These are phyloP conservation scores for Idaea aversata DNA, from an alignment of 2,888 invertebrate genomes.

Conservation along the genomic window DNA sequence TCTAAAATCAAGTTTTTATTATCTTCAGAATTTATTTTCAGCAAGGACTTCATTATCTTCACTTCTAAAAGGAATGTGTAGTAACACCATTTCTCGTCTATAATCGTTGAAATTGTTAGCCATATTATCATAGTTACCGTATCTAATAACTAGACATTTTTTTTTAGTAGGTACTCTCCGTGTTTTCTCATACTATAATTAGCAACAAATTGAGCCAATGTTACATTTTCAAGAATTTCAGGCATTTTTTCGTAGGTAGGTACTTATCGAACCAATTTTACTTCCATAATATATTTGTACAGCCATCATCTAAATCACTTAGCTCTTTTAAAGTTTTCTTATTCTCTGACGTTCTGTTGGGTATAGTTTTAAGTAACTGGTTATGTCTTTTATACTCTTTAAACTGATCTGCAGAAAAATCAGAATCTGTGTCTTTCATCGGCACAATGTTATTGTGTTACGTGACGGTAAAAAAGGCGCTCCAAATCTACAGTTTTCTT, in stretches of 20 bases:
- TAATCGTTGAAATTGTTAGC: slow-evolving; percentile 39
- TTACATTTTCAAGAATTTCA: slow-evolving; percentile 34
- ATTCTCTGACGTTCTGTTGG: slow-evolving; percentile 10
- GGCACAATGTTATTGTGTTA: slow-evolving; percentile 25
- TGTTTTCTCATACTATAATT: slow-evolving; percentile 28
- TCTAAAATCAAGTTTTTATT: slow-evolving; percentile 33
- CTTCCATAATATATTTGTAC: slow-evolving; percentile 47
- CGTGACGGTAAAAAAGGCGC: slow-evolving; percentile 33
- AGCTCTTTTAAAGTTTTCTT: slow-evolving; percentile 38
- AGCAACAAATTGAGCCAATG: slow-evolving; percentile 49
- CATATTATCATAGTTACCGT: slow-evolving; percentile 48
- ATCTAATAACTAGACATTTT: slow-evolving; percentile 38
- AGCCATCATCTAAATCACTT: slow-evolving; percentile 32
- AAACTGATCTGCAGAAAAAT: too few species aligned
- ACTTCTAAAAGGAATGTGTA: slow-evolving; percentile 41
- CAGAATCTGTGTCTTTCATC: slow-evolving; percentile 24
- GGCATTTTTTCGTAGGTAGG: slow-evolving; percentile 47
- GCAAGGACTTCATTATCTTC: slow-evolving; percentile 44
- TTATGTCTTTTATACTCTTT: slow-evolving; percentile 2
- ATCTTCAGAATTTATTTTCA: slow-evolving; percentile 33
- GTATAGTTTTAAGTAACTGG: slow-evolving; percentile 23
- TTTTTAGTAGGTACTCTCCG: slow-evolving; percentile 19
- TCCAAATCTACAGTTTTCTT: slow-evolving; percentile 31
- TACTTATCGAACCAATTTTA: slow-evolving; percentile 53
- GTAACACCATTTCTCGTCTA: slow-evolving; percentile 42